phyloP scores from a whole-genome alignment of 2,888 invertebrate genomes.

The Lochmaea crataegi region DNA sequence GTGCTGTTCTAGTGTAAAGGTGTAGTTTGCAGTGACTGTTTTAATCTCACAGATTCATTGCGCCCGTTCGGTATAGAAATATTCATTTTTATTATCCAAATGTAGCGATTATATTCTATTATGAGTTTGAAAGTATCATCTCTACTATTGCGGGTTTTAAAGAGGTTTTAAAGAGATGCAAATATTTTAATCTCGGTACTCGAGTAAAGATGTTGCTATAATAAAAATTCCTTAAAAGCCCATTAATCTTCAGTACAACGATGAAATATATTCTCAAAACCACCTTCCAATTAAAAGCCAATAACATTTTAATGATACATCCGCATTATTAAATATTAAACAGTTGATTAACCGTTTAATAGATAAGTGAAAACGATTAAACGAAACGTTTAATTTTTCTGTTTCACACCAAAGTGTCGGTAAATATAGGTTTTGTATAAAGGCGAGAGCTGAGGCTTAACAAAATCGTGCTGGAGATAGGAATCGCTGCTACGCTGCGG shows the following conservation, averaged over 20 bases:
- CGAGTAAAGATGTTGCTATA: too few relatives aligned
- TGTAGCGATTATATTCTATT: too few relatives aligned
- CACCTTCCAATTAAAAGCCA: constrained; percentile 50
- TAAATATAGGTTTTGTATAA: constrained; percentile 56
- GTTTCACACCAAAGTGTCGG: constrained; percentile 56
- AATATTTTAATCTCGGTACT: background rate
- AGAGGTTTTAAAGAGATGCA: background rate
- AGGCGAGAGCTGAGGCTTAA: constrained; percentile 47
- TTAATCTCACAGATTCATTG: too few relatives aligned
- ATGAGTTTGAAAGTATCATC: too few relatives aligned
- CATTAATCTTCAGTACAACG: constrained; percentile 42
- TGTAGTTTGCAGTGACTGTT: too few relatives aligned
- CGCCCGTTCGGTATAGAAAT: too few relatives aligned
- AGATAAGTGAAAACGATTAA: constrained; percentile 51
- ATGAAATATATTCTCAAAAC: constrained; percentile 42
- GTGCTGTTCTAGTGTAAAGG: too few relatives aligned
- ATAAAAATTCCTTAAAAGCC: constrained; percentile 22
- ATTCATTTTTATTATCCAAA: too few relatives aligned
- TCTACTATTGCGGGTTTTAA: too few relatives aligned
- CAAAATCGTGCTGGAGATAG: constrained; percentile 46
- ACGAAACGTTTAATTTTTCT: constrained; percentile 54
- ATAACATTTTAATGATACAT: constrained; percentile 49
- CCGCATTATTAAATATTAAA: constrained; percentile 50
- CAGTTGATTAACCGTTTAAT: constrained; percentile 46
- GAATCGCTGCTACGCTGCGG: constrained; percentile 24